A percentile compares a stretch with the other conserved stretches of the same genome.
phyloP scores from a whole-genome alignment of 2,113 vertebrate genomes.

The Neofelis nebulosa region DNA sequence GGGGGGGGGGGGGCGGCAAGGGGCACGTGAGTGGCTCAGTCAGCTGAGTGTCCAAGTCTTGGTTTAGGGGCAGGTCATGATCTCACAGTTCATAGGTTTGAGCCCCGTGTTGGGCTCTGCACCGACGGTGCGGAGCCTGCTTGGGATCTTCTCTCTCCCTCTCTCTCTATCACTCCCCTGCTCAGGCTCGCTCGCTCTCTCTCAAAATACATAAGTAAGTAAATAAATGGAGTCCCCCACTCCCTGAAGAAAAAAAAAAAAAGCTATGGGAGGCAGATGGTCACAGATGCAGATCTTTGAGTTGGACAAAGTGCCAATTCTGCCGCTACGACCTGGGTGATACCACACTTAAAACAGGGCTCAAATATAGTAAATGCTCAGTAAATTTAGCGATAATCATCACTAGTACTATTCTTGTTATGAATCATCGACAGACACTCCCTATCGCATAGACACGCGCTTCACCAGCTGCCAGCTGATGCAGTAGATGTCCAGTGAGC shows the following conservation, averaged over 20 bases:
- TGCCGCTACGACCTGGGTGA: not conserved
- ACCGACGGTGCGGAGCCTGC: no score
- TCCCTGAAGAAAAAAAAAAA: no score
- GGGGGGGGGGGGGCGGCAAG: not conserved
- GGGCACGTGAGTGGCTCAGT: no score
- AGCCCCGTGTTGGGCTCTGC: no score
- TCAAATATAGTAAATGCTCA: not conserved
- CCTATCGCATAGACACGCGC: not conserved
- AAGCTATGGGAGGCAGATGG: not conserved
- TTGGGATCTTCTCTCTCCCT: no score
- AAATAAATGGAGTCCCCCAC: no score
- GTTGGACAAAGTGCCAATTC: not conserved
- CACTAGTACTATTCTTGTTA: not conserved
- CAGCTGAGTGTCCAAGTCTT: no score
- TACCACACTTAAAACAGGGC: not conserved
- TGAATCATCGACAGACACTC: not conserved
- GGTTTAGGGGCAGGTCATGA: no score
- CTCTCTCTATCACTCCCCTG: no score
- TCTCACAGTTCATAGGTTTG: no score
- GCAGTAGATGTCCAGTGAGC: accelerated
- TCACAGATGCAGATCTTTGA: not conserved
- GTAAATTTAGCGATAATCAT: not conserved
- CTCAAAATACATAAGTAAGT: no score
- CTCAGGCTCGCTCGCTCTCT: no score
- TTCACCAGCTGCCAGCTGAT: not conserved